These are phyloP conservation scores for Temnothorax unifasciatus DNA, from an alignment of 2,888 invertebrate genomes.

Conservation along the genomic window DNA sequence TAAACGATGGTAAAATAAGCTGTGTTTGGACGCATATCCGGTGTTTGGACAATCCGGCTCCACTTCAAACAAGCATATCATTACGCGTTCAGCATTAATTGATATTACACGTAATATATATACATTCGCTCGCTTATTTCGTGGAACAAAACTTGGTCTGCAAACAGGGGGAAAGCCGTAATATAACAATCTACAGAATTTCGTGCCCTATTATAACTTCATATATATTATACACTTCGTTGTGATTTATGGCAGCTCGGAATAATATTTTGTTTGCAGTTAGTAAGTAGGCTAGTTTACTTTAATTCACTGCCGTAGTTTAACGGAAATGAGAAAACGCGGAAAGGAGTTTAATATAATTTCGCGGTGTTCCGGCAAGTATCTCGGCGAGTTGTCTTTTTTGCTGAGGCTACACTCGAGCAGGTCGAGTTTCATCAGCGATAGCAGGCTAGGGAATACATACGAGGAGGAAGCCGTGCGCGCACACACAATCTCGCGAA, in stretches of 20 bases:
- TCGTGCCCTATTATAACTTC: not conserved
- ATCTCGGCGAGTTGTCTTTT: slow-evolving; percentile 7
- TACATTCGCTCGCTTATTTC: slow-evolving; percentile 22
- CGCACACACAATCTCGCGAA: slow-evolving; percentile 33
- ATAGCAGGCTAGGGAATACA: slow-evolving; percentile 6
- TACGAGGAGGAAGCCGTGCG: not conserved
- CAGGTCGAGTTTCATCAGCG: slow-evolving; percentile 34
- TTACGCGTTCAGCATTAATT: slow-evolving; percentile 6
- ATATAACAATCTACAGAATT: slow-evolving; percentile 6
- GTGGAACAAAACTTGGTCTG: not conserved
- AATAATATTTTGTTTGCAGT: slow-evolving; percentile 7
- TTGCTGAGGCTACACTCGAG: not conserved
- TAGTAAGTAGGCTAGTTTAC: not conserved
- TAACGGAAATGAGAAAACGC: not conserved
- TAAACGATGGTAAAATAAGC: slow-evolving; percentile 41
- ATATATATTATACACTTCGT: not conserved
- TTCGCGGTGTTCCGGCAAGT: not conserved
- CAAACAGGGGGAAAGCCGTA: not conserved
- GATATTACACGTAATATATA: not conserved
- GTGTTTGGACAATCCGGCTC: slow-evolving; percentile 38
- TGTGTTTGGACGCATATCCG: slow-evolving; percentile 38
- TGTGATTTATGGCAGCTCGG: not conserved
- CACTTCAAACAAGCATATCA: slow-evolving; percentile 34
- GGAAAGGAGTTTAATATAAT: slow-evolving; percentile 4
- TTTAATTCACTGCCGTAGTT: not conserved